phyloP scores from a whole-genome alignment of 2,888 invertebrate genomes.

The Poecilus cupreus region DNA sequence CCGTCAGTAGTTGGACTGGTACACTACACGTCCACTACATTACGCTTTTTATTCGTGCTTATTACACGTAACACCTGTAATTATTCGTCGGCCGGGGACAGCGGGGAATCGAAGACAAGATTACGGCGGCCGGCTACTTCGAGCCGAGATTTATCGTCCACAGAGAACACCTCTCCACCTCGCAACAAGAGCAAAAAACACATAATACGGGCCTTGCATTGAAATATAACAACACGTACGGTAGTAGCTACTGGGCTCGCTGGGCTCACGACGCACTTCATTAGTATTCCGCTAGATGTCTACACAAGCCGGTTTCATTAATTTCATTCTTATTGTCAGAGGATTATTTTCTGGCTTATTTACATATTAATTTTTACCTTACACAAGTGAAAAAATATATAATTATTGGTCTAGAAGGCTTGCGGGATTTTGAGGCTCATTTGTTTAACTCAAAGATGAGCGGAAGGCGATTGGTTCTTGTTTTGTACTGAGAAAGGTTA shows the following conservation, averaged over 20 bases:
- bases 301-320: constrained; percentile 49
- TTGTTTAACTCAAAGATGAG: constrained; percentile 17
- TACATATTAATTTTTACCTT: constrained; percentile 47
- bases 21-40: constrained; percentile 1
- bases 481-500: not conserved
- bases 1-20: no score
- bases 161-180: constrained; percentile 19
- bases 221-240: constrained; percentile 26
- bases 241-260: constrained; percentile 51
- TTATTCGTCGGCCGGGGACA: not conserved
- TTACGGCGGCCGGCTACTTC: constrained; percentile 31
- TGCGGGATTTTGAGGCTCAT: not conserved
- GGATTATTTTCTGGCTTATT: constrained; percentile 40
- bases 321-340: constrained; percentile 47
- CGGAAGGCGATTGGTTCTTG: not conserved
- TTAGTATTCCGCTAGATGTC: constrained; percentile 50
- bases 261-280: not conserved
- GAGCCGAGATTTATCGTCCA: constrained; percentile 36
- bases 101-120: constrained; percentile 32
- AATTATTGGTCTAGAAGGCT: constrained; percentile 23
- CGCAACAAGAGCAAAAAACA: constrained; percentile 42
- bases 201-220: constrained; percentile 41
- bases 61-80: constrained; percentile 55
- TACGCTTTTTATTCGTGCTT: constrained; percentile 41
- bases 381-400: constrained; percentile 26